Evolutionary conservation across 2,113 vertebrate genomes (phyloP), one percentile per base, ranked within the genome.

Genomic region (Megaceryle maxima): DNA sequence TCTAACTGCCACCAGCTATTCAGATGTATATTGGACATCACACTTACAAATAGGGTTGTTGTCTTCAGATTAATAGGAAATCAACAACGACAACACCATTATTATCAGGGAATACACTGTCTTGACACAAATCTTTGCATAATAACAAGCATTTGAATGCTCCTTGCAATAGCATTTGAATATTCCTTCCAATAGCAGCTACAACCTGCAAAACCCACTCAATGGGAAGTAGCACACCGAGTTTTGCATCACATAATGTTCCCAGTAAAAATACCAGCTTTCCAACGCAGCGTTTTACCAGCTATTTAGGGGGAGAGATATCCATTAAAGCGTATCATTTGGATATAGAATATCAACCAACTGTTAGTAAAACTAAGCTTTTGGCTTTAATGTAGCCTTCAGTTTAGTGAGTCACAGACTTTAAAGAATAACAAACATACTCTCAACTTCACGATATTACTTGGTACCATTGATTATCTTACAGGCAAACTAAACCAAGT

Each of bases 1-100:
- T 93, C 76, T 56, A 84, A 29, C 86, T 70, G 50, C 25, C 74
- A 86, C 43, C 53, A 84, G 28, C 81, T 92, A 96, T 96, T 96
- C 83, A 96, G 84, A 95, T 85, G 75, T 35, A 90, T 88, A 91
- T 88, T 87, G 72, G 74, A 95, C 91, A 83, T 72, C 76, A 83
- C 56, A 35, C 60, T 86, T 86, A 95, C 87, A 96, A 96, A 92
- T 76, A 28, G 55, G 70, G 16, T 50, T 92, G 80, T 92, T 95
- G 80, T 96, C 50, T 95, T 69, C 82, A 77, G 75, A 93, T 95
- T 93, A 93, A 69, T 28, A 62, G 84, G 84, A 89, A 93, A 57
- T 16, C 50, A 83, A 37, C 35, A 72, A 64, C 44, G 80, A 84
- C 7, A 7, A 69, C 60, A 69, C 59, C 50, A 75, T 87, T 91